Conservation (phyloP, 2,888 invertebrate species). For the Chrysolina americana region DNA sequence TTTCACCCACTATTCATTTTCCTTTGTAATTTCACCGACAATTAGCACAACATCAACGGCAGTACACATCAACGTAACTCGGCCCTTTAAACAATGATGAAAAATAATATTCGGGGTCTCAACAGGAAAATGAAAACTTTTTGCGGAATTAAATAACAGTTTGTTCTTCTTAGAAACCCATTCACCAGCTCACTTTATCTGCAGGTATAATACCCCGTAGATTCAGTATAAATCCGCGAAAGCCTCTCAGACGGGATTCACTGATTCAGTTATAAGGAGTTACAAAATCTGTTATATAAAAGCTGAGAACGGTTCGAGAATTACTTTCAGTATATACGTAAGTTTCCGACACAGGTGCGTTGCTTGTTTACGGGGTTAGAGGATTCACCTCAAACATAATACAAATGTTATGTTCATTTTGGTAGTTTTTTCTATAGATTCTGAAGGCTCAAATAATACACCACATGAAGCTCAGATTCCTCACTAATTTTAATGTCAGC, state of each 20-base stretch:
- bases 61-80: background rate
- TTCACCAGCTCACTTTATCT: conserved; percentile 6
- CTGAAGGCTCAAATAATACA: no score
- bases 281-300: conserved; percentile 41
- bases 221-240: conserved; percentile 31
- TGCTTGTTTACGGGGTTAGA: background rate
- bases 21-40: no score
- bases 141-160: conserved; percentile 2
- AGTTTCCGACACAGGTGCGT: conserved; percentile 6
- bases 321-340: conserved; percentile 27
- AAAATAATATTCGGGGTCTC: background rate
- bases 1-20: no score
- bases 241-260: conserved; percentile 34
- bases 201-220: conserved; percentile 34
- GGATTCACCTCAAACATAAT: background rate
- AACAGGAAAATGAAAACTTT: conserved; percentile 5
- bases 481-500: no score
- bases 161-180: conserved; percentile 9
- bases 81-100: background rate
- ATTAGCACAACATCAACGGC: background rate
- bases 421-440: no score
- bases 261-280: conserved; percentile 38
- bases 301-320: conserved; percentile 33
- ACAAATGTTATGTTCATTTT: no score
- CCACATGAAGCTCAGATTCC: no score